These are phyloP conservation scores for Eurytoma californica DNA, from an alignment of 2,888 invertebrate species.

Conservation along the genomic window DNA sequence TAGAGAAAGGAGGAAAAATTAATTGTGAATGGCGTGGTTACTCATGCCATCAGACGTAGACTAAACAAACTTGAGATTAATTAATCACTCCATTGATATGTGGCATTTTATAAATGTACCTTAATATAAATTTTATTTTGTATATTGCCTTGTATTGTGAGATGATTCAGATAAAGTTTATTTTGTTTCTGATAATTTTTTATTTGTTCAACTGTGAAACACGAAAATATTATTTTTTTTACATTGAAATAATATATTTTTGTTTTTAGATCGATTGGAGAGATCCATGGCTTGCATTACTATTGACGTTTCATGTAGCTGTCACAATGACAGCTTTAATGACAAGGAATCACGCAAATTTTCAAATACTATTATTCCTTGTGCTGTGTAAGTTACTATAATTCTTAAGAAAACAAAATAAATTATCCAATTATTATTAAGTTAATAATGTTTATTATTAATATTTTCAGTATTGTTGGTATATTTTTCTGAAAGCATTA, in stretches of 20 bases:
- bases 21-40: too few relatives aligned
- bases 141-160: too few relatives aligned
- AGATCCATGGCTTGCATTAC: slow-evolving; percentile 89
- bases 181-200: too few relatives aligned
- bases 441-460: slow-evolving; percentile 23
- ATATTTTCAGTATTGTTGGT: slow-evolving; percentile 86
- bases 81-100: too few relatives aligned
- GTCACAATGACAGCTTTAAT: slow-evolving; percentile 87
- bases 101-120: too few relatives aligned
- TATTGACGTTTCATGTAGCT: slow-evolving; percentile 85
- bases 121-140: too few relatives aligned
- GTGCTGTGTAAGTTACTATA: slow-evolving; percentile 82
- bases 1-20: too few relatives aligned
- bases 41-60: too few relatives aligned
- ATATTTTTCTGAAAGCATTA: slow-evolving; percentile 93
- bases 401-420: slow-evolving; percentile 8
- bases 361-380: slow-evolving; percentile 89
- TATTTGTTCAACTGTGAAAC: too few relatives aligned
- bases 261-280: slow-evolving; percentile 90
- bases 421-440: slow-evolving; percentile 16
- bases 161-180: too few relatives aligned
- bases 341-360: slow-evolving; percentile 90
- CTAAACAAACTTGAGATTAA: too few relatives aligned
- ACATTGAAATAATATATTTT: not conserved
- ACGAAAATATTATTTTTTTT: too few relatives aligned